Evolutionary conservation across 2,113 vertebrate species (phyloP).

Genomic region (Paedocypris sp.): DNA sequence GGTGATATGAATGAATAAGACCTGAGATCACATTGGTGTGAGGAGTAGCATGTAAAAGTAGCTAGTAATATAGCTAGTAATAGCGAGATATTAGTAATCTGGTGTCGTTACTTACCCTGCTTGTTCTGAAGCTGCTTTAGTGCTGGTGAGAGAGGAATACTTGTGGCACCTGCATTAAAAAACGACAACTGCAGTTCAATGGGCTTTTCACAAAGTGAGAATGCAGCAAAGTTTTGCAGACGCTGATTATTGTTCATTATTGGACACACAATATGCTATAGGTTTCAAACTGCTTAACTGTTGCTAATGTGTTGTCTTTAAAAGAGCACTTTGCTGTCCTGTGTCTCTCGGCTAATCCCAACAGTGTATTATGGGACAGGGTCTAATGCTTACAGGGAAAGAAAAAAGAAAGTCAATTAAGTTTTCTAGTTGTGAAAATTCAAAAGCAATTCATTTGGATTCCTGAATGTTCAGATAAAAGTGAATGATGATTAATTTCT

Average conservation of each 20-base stretch:
- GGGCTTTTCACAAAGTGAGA: conserved; percentile 57
- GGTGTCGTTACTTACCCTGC: conserved; percentile 64
- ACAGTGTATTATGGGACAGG: conserved; percentile 1
- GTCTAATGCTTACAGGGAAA: too few relatives aligned
- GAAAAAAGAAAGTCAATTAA: too few relatives aligned
- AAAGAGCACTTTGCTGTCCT: conserved; percentile 1
- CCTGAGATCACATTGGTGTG: too few relatives aligned
- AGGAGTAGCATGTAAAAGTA: not conserved
- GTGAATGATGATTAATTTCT: too few relatives aligned
- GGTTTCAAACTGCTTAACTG: conserved; percentile 6
- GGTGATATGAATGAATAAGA: too few relatives aligned
- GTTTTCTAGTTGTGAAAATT: too few relatives aligned
- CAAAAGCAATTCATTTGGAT: too few relatives aligned
- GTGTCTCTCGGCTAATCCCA: not conserved
- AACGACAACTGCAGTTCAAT: conserved; percentile 72
- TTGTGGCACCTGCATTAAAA: conserved; percentile 69
- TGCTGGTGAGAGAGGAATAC: conserved; percentile 68
- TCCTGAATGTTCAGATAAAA: too few relatives aligned
- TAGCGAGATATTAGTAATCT: conserved; percentile 31
- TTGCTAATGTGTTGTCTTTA: not conserved
- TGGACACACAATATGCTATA: not conserved
- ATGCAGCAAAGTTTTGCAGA: conserved; percentile 57
- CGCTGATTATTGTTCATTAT: conserved; percentile 41
- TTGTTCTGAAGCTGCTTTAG: conserved; percentile 73
- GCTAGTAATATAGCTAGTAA: not conserved